phyloP scores from a whole-genome alignment of 2,888 invertebrate genomes.

The Melanchra persicariae region DNA sequence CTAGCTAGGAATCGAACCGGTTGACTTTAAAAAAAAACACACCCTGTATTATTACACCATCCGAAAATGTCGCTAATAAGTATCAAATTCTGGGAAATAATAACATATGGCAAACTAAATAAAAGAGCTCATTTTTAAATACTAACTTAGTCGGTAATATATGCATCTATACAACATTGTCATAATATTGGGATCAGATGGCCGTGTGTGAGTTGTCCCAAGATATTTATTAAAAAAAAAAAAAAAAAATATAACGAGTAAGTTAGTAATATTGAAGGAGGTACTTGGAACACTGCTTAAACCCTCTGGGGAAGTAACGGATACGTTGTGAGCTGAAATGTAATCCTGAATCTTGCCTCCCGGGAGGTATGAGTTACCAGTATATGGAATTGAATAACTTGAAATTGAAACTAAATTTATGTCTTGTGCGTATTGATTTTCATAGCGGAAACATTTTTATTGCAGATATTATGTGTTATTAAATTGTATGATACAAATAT shows the following conservation, averaged over 20 bases:
- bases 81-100: no score
- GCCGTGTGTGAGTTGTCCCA: no score
- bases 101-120: no score
- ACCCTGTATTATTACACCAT: no score
- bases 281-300: conserved; percentile 48
- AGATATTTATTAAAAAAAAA: no score
- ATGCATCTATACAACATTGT: no score
- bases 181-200: no score
- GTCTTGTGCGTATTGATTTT: not conserved
- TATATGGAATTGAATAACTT: conserved; percentile 1
- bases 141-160: no score
- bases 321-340: conserved; percentile 54
- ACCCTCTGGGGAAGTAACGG: conserved; percentile 49
- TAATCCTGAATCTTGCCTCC: conserved; percentile 31
- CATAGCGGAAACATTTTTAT: not conserved
- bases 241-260: not conserved
- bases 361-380: conserved; percentile 19
- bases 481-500: not conserved
- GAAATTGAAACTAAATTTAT: not conserved
- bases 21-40: no score
- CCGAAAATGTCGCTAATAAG: no score
- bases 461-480: not conserved
- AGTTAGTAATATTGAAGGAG: conserved; percentile 23
- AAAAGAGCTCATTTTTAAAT: no score
- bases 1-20: no score